Percentiles rank a stretch among this genome's conserved stretches.
phyloP scores from a whole-genome alignment of 2,113 vertebrate species.

The human region DNA sequence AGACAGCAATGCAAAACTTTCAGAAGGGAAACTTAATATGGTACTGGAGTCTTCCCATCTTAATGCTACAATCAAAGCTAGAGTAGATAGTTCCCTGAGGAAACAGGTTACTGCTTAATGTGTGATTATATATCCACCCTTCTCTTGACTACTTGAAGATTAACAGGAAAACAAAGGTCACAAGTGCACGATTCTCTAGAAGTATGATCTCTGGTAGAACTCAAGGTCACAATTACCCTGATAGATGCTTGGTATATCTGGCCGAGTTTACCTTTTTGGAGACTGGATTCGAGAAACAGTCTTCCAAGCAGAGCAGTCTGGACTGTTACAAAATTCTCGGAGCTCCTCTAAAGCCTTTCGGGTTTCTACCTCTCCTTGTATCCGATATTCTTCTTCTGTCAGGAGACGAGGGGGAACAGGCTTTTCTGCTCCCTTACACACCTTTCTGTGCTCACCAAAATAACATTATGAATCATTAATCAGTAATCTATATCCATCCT shows the following conservation, averaged over 20 bases:
- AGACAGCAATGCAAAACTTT: neutral
- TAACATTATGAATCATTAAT: slow-evolving; percentile 69
- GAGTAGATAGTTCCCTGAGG: neutral
- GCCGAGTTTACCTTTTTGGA: slow-evolving; percentile 91
- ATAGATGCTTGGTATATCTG: slow-evolving; percentile 10
- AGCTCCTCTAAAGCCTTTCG: slow-evolving; percentile 91
- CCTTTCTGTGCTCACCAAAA: slow-evolving; percentile 85
- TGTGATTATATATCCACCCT: neutral
- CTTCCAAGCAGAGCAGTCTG: slow-evolving; percentile 93
- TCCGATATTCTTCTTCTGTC: slow-evolving; percentile 93
- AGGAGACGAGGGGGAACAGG: slow-evolving; percentile 89
- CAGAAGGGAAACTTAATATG: neutral
- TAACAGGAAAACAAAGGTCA: slow-evolving; percentile 41
- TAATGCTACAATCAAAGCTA: slow-evolving; percentile 2
- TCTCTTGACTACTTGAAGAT: neutral
- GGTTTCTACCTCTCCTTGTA: slow-evolving; percentile 93
- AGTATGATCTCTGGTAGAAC: neutral
- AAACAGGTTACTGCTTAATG: neutral
- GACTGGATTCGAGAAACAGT: slow-evolving; percentile 92
- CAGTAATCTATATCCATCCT: slow-evolving; percentile 21
- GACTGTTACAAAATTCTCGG: slow-evolving; percentile 90
- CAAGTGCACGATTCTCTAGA: slow-evolving; percentile 2
- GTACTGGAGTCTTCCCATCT: neutral
- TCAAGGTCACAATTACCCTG: slow-evolving; percentile 19
- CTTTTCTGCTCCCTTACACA: slow-evolving; percentile 79